Evolutionary conservation across 53 echinoderm and acorn worm species (phyloP), one percentile per base, ranked within the genome.

Genomic region (Astropecten irregularis): DNA sequence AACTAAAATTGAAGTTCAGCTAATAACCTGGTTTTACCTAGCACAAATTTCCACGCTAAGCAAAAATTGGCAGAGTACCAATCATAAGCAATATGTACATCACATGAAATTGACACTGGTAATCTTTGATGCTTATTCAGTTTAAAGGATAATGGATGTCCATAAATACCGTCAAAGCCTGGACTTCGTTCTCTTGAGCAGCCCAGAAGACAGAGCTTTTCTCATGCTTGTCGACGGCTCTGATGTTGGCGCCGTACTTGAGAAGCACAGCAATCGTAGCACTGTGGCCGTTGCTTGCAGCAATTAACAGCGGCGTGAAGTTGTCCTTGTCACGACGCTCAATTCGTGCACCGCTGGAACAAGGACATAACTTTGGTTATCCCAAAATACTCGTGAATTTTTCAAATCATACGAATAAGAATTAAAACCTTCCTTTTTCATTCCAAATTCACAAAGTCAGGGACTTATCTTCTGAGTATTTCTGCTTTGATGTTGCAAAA

Each of bases 271-370:
- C 52, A 27, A 96, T 93, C 47, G 96, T 91, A 3, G 88, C 71
- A 25, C 89, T 91, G 82, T 96, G 96, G 32, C 96, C 96, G 28
- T 87, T 71, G 46, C 96, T 93, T 23, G 93, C 91, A 36, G 96
- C 96, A 5, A 96, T 91, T 18, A 96, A 88, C 55, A 96, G 52
- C 2, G 96, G 96, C 0, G 96, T 96, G 68, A 96, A 96, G 87
- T 96, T 96, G 59, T 96, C 96, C 71, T 91, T 93, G 83, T 96
- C 93, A 28, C 81, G 81, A 4, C 87, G 84, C 59, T 96, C 96
- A 8, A 93, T 88, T 40, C 69, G 83, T 4, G 93, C 96, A 73
- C 91, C 90, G 52, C 96, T 96, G 64, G 3, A 77, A 22, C 36
- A 35, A 58, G 38, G 16, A n/a, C 10, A 15, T 29, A 4, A 61